phyloP scores from a whole-genome alignment of 1,140 invertebrate genomes.

The Drosophila baimaii region DNA sequence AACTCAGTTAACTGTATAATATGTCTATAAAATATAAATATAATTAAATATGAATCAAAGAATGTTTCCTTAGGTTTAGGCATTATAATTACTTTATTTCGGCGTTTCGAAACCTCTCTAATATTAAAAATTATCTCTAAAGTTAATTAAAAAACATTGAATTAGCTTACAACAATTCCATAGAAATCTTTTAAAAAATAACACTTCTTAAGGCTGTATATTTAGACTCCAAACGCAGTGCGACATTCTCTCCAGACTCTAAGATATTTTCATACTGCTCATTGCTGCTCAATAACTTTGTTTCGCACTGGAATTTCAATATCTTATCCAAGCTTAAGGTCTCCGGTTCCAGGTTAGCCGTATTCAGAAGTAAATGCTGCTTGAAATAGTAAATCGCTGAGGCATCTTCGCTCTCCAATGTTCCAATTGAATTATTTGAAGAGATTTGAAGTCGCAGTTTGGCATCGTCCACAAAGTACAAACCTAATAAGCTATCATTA shows the following conservation, averaged over 20 bases:
- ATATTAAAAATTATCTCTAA: neutral
- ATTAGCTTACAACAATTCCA: neutral
- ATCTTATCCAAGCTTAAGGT: constrained; percentile 7
- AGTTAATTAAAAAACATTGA: neutral
- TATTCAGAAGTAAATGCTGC: constrained; percentile 47
- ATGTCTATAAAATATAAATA: neutral
- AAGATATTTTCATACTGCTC: neutral
- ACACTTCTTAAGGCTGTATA: neutral
- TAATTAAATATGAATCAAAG: neutral
- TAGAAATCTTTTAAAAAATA: neutral
- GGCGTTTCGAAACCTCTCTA: neutral
- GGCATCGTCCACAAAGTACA: constrained; percentile 52
- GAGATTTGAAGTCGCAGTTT: constrained; percentile 9
- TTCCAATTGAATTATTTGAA: constrained; percentile 4
- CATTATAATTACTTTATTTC: no score
- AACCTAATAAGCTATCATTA: constrained; percentile 15
- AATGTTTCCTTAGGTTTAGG: neutral
- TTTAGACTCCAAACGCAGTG: constrained; percentile 3
- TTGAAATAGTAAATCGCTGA: constrained; percentile 63
- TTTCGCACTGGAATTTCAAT: constrained; percentile 58
- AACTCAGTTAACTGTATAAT: no score
- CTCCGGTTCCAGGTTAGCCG: neutral
- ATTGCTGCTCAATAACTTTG: constrained; percentile 26
- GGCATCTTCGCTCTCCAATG: constrained; percentile 47
- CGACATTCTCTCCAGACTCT: neutral